These are phyloP conservation scores for Hapalemur alaotrensis DNA, from an alignment of 2,797 vertebrate genomes.

Conservation along the genomic window DNA sequence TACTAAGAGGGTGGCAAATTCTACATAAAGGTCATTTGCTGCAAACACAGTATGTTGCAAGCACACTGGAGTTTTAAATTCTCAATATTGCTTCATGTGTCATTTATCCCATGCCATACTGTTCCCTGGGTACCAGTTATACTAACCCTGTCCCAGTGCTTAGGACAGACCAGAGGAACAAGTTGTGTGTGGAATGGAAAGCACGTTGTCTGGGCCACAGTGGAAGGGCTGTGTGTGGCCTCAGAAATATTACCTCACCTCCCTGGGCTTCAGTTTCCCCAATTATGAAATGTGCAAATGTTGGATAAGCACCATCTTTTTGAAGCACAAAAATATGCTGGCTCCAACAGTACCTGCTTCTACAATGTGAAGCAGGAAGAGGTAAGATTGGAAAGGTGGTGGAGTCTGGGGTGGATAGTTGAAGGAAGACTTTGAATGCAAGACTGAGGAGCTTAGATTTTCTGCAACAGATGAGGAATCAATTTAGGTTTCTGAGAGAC, in stretches of 20 bases:
- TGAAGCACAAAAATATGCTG: background rate
- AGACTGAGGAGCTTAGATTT: constrained; percentile 38
- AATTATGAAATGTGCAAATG: background rate
- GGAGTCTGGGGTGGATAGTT: background rate
- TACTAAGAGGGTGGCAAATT: constrained; percentile 12
- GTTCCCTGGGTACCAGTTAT: background rate
- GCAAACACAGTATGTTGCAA: constrained; percentile 20
- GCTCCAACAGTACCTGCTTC: background rate
- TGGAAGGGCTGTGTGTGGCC: background rate
- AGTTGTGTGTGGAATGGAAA: background rate
- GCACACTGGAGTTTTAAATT: background rate
- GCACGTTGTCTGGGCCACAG: background rate
- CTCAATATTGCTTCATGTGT: background rate
- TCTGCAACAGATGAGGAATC: background rate
- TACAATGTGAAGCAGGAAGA: background rate
- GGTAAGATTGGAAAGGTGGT: background rate
- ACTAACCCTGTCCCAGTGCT: background rate
- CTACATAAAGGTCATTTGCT: constrained; percentile 42
- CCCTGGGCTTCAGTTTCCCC: background rate
- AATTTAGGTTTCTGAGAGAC: background rate
- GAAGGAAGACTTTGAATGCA: constrained; percentile 1
- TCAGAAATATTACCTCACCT: background rate
- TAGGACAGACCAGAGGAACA: constrained; percentile 24
- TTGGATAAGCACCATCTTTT: background rate
- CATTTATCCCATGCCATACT: background rate